Base-by-base conservation (phyloP, 2,888 invertebrate species). In the Nemurella pictetii region DNA sequence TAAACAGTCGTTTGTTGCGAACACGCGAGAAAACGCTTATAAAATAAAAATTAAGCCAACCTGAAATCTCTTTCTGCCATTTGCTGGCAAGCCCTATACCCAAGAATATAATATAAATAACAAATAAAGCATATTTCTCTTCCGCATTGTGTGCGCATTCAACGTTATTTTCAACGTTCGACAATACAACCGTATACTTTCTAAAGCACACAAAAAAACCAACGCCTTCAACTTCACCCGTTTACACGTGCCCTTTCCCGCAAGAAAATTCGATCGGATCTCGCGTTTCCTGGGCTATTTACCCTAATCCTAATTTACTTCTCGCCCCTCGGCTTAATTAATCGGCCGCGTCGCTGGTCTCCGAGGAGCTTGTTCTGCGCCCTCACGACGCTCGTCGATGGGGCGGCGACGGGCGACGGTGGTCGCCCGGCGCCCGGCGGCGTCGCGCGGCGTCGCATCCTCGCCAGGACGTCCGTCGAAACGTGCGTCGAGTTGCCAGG, bases 51-150 rank as follows among this genome's bases (percentile, higher is more conserved):
- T 32, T 9, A 32, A 32, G 32, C 32, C 32, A 32, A 32, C 3
- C 3, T 9, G 32, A 32, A n/a, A n/a, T n/a, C n/a, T n/a, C 36
- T 36, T 36, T 9, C 15, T 36, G 9, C 36, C 36, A 36, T 36
- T 36, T 36, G 36, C 36, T 9, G 36, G 36, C 36, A 36, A 36
- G 7, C 36, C 7, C 7, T 15, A 36, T 36, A 9, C 36, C n/a
- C n/a, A n/a, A 73, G 73, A 73, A 73, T 7, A 73, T 4, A n/a
- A n/a, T 20, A 7, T 73, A 73, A 73, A 73, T 73, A 73, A 80
- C 20, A 80, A 80, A 80, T 15, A 80, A 28, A 27, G 80, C 30
- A 80, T 30, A 80, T 80, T 80, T 27, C 28, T 77, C n/a, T n/a
- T n/a, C n/a, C n/a, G n/a, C n/a, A n/a, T n/a, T n/a, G n/a, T n/a